Percentiles rank a stretch among this genome's conserved stretches.
Conservation (phyloP, 2,113 vertebrate species). For the Callionymus lyra region DNA sequence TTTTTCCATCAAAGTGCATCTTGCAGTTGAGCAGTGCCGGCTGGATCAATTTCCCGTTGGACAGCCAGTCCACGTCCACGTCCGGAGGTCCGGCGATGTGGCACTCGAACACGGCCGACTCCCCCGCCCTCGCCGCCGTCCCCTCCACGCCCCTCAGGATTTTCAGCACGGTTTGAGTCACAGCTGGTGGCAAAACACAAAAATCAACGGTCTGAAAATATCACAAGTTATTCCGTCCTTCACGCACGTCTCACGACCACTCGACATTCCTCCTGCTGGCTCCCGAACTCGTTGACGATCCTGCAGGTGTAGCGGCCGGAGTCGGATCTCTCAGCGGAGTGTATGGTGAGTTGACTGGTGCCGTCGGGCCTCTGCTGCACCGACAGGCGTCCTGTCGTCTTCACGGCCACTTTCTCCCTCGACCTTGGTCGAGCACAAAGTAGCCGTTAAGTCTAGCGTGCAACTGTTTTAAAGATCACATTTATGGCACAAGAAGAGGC, state of each 20-base stretch:
- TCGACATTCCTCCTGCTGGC: constrained; percentile 75
- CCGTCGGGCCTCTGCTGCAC: constrained; percentile 64
- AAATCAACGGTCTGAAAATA: neutral
- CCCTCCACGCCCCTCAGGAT: constrained; percentile 75
- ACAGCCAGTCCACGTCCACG: constrained; percentile 91
- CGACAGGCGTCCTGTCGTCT: constrained; percentile 61
- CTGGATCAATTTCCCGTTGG: constrained; percentile 86
- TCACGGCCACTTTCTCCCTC: constrained; percentile 75
- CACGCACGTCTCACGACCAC: constrained; percentile 82
- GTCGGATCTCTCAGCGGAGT: constrained; percentile 68
- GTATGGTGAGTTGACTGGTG: constrained; percentile 70
- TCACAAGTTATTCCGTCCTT: neutral
- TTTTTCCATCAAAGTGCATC: constrained; percentile 92
- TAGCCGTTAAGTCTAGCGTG: too few species aligned
- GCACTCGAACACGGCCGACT: constrained; percentile 87
- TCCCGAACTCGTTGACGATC: constrained; percentile 77
- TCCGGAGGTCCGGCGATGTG: constrained; percentile 76
- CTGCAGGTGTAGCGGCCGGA: constrained; percentile 80
- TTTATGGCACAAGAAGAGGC: neutral
- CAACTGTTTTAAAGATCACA: too few species aligned
- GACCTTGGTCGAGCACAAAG: too few species aligned
- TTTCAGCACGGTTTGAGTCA: constrained; percentile 65
- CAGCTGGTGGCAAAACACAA: constrained; percentile 46
- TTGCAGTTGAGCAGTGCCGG: constrained; percentile 92
- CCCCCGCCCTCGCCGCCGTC: constrained; percentile 80